A percentile compares a stretch with the other conserved stretches of the same genome.
Evolutionary conservation across 2,888 invertebrate species (phyloP).

Genomic region (Lordiphosa andalusiaca): DNA sequence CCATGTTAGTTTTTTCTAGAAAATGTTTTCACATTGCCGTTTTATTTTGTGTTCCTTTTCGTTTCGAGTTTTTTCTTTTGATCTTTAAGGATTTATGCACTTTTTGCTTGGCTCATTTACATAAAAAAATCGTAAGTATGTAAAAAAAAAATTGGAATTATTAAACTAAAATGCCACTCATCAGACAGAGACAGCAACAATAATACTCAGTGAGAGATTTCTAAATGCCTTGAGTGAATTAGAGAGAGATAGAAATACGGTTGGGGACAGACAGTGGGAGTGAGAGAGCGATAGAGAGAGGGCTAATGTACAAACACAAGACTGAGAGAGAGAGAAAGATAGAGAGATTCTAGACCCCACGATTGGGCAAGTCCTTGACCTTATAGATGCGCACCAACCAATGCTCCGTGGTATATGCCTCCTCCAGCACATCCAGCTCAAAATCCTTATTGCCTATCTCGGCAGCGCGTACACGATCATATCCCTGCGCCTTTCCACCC

Average conservation of each 20-base stretch:
- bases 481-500: constrained; percentile 96
- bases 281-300: background rate
- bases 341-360: constrained; percentile 85
- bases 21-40: too few relatives aligned
- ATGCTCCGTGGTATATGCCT: constrained; percentile 99
- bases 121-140: constrained; percentile 9
- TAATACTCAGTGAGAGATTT: constrained; percentile 40
- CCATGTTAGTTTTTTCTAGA: too few relatives aligned
- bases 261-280: background rate
- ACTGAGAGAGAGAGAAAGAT: constrained; percentile 7
- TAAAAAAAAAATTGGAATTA: constrained; percentile 6
- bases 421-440: constrained; percentile 98
- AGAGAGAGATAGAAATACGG: constrained; percentile 7
- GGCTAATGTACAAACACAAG: constrained; percentile 35
- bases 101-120: constrained; percentile 10
- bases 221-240: constrained; percentile 10
- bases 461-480: constrained; percentile 96
- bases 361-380: constrained; percentile 95
- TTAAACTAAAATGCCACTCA: constrained; percentile 18
- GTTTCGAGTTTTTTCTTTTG: background rate
- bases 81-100: background rate
- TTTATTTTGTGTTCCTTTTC: background rate
- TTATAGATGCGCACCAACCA: constrained; percentile 99
- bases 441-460: constrained; percentile 99
- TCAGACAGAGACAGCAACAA: constrained; percentile 14